Evolutionary conservation across 2,797 vertebrate species (phyloP).

Genomic region (Valencia hispanica): DNA sequence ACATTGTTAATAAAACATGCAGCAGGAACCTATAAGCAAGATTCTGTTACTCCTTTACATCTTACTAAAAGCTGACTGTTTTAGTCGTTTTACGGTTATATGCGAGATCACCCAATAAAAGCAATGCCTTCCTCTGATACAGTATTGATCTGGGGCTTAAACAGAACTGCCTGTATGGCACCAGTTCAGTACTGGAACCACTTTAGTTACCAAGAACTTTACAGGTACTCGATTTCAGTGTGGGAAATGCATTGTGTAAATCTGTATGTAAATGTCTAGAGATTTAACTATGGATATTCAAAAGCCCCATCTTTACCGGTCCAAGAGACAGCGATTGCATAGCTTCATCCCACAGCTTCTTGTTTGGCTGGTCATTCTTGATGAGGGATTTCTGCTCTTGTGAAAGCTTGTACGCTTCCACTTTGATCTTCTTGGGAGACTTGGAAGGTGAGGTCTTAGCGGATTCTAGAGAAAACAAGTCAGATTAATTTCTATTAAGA

Average conservation of each 20-base stretch:
- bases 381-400: conserved; percentile 88
- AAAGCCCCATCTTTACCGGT: conserved; percentile 76
- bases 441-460: conserved; percentile 73
- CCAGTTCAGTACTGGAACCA: not conserved
- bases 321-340: conserved; percentile 89
- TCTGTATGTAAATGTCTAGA: not conserved
- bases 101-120: not conserved
- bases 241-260: not conserved
- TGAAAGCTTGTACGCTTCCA: conserved; percentile 91
- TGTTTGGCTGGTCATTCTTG: conserved; percentile 88
- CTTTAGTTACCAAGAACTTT: not conserved
- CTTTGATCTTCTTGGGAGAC: conserved; percentile 88
- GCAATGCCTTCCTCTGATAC: not conserved
- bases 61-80: not conserved
- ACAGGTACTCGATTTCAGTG: not conserved
- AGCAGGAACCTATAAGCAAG: not conserved
- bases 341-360: conserved; percentile 94
- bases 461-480: conserved; percentile 52
- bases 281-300: not conserved
- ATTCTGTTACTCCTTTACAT: not conserved
- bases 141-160: not conserved
- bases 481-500: conserved; percentile 6
- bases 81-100: not conserved
- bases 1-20: not conserved
- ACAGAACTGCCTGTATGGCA: not conserved